phyloP scores from a whole-genome alignment of 2,888 invertebrate species.

The Nomada fucata region DNA sequence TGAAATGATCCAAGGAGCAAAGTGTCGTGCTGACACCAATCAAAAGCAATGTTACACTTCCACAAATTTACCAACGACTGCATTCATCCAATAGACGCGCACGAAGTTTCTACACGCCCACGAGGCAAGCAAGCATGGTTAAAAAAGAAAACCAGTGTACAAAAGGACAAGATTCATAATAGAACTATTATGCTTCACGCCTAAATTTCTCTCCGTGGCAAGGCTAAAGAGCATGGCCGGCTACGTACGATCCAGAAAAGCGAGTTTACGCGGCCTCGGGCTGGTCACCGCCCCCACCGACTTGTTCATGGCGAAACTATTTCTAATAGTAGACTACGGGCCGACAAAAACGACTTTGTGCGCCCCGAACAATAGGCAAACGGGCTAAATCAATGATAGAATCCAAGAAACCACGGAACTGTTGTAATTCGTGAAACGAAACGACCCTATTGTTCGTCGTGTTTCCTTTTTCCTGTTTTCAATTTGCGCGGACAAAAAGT shows the following conservation, averaged over 20 bases:
- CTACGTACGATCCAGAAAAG: conserved; percentile 44
- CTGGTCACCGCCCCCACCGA: conserved; percentile 75
- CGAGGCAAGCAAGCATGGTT: too few relatives aligned
- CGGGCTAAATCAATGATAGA: conserved; percentile 38
- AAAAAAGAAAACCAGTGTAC: background rate
- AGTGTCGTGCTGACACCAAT: too few relatives aligned
- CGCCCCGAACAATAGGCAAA: conserved; percentile 57
- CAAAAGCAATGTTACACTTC: background rate
- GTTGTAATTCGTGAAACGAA: conserved; percentile 19
- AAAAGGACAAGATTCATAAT: background rate
- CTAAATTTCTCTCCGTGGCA: conserved; percentile 37
- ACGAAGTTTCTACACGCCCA: background rate
- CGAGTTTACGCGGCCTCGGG: conserved; percentile 72
- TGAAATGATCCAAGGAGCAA: too few relatives aligned
- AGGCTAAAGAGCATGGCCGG: conserved; percentile 28
- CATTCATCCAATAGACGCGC: conserved; percentile 5
- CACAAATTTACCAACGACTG: background rate
- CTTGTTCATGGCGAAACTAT: conserved; percentile 76
- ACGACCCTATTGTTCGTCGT: conserved; percentile 28
- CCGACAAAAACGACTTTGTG: conserved; percentile 62
- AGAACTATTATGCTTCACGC: conserved; percentile 7
- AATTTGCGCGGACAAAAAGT: background rate
- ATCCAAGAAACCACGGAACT: background rate
- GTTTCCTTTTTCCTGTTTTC: conserved; percentile 25
- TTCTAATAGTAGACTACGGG: conserved; percentile 72